Base-by-base conservation (phyloP, 1,140 invertebrate species). In the Temnothorax curvispinosus region DNA sequence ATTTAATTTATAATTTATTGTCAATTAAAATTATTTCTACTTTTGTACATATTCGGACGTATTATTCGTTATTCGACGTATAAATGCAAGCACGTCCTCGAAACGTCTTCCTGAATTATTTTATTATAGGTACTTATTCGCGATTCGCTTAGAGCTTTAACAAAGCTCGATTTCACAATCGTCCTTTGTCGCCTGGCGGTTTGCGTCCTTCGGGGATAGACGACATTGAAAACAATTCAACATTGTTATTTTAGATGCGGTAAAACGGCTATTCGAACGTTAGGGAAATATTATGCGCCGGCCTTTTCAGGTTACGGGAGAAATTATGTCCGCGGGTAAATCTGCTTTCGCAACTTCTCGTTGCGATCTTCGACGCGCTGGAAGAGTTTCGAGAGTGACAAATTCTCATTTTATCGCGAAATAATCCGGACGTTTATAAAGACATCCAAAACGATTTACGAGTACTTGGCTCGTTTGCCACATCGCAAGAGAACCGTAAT, bases 191-290 rank as follows among this genome's bases (percentile, higher is more conserved):
- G 27, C 27, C 2, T 35, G 13, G 32, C 13, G 35, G 18, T 13
- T 69, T 7, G 32, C 38, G 32, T 82, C 41, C 67, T 74, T 58
- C 13, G 38, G 18, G 27, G 2, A 41, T 81, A 81, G 38, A 69
- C 18, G 44, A 80, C 35, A 71, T n/a, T 27, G n/a, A 60, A 6
- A 60, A 58, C 41, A 60, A 60, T 74, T 27, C 41, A 32, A 74
- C n/a, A 18, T 82, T 74, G 69, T 74, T 75, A 84, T 84, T 84
- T 75, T 60, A 56, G 41, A 74, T 18, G 7, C n/a, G 21, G 18
- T 50, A 21, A 74, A 74, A 74, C 13, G 41, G 54, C 21, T 38
- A 50, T 38, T 75, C 44, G 13, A 50, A 84, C 67, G 41, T 5
- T 41, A 9, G 8, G 80, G 78, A 18, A 72, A 84, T 60, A 50